Evolutionary conservation across 2,888 invertebrate genomes (phyloP).

Genomic region (Epinotia ramella): DNA sequence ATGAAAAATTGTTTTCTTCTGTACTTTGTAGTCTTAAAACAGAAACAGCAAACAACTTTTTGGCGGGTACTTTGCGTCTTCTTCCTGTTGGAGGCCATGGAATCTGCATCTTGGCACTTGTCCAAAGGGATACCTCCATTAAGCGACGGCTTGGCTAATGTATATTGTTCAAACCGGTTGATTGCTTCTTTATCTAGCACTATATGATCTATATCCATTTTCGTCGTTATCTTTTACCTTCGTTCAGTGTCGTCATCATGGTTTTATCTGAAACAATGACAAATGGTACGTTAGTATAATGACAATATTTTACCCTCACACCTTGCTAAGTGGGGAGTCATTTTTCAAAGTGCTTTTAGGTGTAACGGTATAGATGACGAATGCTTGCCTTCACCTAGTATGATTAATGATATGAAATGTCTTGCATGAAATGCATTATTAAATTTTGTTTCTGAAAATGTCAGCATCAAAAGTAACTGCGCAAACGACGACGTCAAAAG

Average conservation of each 20-base stretch:
- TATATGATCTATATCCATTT: slow-evolving; percentile 82
- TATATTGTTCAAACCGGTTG: slow-evolving; percentile 82
- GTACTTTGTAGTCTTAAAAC: slow-evolving; percentile 84
- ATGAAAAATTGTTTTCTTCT: slow-evolving; percentile 87
- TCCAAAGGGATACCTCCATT: slow-evolving; percentile 83
- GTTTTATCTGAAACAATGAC: slow-evolving; percentile 77
- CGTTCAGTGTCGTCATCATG: slow-evolving; percentile 69
- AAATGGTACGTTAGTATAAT: slow-evolving; percentile 52
- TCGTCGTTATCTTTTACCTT: slow-evolving; percentile 67
- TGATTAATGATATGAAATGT: slow-evolving; percentile 68
- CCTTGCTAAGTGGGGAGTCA: slow-evolving; percentile 64
- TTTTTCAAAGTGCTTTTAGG: slow-evolving; percentile 75
- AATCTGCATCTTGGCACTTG: slow-evolving; percentile 83
- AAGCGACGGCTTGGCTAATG: slow-evolving; percentile 78
- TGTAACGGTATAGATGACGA: slow-evolving; percentile 72
- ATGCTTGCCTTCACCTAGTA: slow-evolving; percentile 71
- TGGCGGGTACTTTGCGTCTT: slow-evolving; percentile 78
- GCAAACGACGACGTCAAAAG: too few relatives aligned
- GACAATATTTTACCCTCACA: slow-evolving; percentile 45
- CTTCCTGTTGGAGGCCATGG: slow-evolving; percentile 81
- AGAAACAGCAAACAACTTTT: slow-evolving; percentile 84
- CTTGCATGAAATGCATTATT: slow-evolving; percentile 31
- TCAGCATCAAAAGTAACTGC: too few relatives aligned
- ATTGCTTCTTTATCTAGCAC: slow-evolving; percentile 82
- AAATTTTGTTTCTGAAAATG: slow-evolving; percentile 26